Evolutionary conservation across 2,888 invertebrate species (phyloP).

Genomic region (Gymnocheta viridis): DNA sequence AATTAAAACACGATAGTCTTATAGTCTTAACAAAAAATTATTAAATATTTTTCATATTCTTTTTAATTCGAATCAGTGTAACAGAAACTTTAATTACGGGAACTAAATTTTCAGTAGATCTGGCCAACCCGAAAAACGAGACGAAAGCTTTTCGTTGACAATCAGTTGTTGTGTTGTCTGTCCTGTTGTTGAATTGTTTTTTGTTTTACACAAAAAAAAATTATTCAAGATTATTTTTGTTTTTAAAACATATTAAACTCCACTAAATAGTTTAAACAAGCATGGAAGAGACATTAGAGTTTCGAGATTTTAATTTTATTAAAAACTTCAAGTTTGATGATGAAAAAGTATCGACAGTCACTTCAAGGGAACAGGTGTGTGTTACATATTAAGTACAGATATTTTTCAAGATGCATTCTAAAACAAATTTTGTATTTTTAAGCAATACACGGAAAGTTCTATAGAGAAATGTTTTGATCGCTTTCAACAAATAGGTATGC

Average conservation of each 20-base stretch:
- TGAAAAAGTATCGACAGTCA: conserved; percentile 84
- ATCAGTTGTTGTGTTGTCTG: conserved; percentile 50
- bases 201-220: conserved; percentile 26
- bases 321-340: conserved; percentile 83
- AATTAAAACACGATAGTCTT: too few species aligned
- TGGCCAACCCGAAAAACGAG: not conserved
- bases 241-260: not conserved
- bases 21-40: too few species aligned
- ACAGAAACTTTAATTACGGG: not conserved
- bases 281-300: conserved; percentile 70
- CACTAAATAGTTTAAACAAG: not conserved
- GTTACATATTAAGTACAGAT: not conserved
- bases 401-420: not conserved
- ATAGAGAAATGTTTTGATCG: conserved; percentile 84
- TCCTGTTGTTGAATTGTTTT: conserved; percentile 49
- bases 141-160: conserved; percentile 20
- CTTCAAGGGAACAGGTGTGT: conserved; percentile 85
- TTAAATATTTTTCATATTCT: too few species aligned
- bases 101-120: not conserved
- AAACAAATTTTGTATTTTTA: conserved; percentile 24
- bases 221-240: conserved; percentile 23
- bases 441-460: conserved; percentile 85
- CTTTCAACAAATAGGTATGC: conserved; percentile 82
- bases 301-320: conserved; percentile 77
- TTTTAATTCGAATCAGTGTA: not conserved